Percentiles rank a stretch among this genome's conserved stretches.
phyloP scores from a whole-genome alignment of 2,888 invertebrate species.

The Drosophila meridionalis region DNA sequence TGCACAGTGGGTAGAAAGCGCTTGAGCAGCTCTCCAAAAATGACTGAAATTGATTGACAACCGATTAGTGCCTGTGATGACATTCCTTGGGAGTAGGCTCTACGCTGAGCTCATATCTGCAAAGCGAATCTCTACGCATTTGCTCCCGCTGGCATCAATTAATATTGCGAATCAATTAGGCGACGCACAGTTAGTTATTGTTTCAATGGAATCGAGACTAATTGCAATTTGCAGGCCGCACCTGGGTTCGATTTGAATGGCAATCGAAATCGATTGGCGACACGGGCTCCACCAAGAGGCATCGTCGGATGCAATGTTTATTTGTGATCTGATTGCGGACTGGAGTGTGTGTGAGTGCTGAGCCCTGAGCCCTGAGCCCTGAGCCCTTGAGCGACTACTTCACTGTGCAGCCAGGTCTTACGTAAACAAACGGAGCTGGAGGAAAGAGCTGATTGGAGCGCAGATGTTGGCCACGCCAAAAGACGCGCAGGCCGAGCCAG shows the following conservation, averaged over 20 bases:
- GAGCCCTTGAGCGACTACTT: conserved; percentile 18
- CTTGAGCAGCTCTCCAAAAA: neutral
- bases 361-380: conserved; percentile 11
- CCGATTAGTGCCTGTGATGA: neutral
- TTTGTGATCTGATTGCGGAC: conserved; percentile 62
- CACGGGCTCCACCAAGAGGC: conserved; percentile 30
- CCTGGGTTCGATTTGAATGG: conserved; percentile 29
- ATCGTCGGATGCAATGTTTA: conserved; percentile 47
- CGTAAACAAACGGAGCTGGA: conserved; percentile 39
- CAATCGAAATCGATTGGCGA: conserved; percentile 52
- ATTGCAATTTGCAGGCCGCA: conserved; percentile 31
- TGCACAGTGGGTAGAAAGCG: conserved; percentile 37
- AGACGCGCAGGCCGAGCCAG: conserved; percentile 24
- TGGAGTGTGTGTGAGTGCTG: conserved; percentile 41
- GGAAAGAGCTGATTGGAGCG: conserved; percentile 1
- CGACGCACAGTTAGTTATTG: neutral
- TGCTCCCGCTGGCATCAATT: neutral
- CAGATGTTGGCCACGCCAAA: conserved; percentile 21
- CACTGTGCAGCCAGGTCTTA: conserved; percentile 51
- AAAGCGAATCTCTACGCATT: neutral
- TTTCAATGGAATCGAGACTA: neutral
- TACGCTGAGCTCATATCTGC: neutral
- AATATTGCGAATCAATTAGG: neutral
- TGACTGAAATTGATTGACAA: neutral
- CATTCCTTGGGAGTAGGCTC: neutral